Percentiles rank a stretch among this genome's conserved stretches.
phyloP scores from a whole-genome alignment of 2,797 vertebrate genomes.

The Sparus aurata region DNA sequence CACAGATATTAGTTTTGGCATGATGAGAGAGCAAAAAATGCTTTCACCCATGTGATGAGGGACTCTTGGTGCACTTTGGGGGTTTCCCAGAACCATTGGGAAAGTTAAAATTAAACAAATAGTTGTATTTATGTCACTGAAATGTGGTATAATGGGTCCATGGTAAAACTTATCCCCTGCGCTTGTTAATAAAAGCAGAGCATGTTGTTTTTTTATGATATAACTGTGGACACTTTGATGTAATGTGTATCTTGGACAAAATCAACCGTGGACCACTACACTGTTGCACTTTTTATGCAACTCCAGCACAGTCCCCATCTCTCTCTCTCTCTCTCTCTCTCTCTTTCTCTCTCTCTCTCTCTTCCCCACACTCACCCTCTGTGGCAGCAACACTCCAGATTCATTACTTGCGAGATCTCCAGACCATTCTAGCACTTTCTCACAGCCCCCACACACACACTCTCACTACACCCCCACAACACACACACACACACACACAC shows the following conservation, averaged over 20 bases:
- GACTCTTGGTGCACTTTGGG: conserved; percentile 12
- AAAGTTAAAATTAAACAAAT: conserved; percentile 34
- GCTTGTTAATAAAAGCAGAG: conserved; percentile 4
- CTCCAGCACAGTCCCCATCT: conserved; percentile 24
- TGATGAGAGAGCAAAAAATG: conserved; percentile 1
- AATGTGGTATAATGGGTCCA: background rate
- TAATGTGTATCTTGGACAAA: conserved; percentile 35
- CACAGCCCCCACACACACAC: conserved; percentile 71
- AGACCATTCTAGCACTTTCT: conserved; percentile 79
- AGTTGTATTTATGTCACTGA: conserved; percentile 9
- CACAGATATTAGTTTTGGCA: conserved; percentile 25
- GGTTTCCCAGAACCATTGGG: conserved; percentile 9
- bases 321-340: background rate
- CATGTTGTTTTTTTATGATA: conserved; percentile 7
- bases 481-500: conserved; percentile 7
- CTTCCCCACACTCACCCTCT: conserved; percentile 48
- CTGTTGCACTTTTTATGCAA: conserved; percentile 41
- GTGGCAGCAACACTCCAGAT: conserved; percentile 68
- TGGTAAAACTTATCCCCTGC: background rate
- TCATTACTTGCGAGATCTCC: conserved; percentile 76
- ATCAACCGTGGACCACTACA: conserved; percentile 33
- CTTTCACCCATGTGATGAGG: conserved; percentile 17
- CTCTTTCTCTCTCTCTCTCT: conserved; percentile 1
- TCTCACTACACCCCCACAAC: conserved; percentile 74
- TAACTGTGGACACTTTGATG: conserved; percentile 15